Evolutionary conservation across 2,113 vertebrate genomes (phyloP).

Genomic region (Ictalurus punctatus): DNA sequence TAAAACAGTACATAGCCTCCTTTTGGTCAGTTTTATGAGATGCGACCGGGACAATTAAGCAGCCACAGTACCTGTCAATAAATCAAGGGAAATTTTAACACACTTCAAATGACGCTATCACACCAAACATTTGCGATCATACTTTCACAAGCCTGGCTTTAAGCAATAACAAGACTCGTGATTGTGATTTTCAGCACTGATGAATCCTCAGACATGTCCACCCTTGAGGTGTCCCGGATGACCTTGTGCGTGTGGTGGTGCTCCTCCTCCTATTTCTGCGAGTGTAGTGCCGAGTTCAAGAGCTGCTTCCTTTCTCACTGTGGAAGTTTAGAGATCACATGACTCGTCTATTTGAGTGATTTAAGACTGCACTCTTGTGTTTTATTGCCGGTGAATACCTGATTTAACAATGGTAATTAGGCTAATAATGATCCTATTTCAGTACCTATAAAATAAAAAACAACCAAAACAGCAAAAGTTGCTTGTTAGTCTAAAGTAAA

Average conservation of each 20-base stretch:
- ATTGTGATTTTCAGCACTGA: conserved; percentile 1
- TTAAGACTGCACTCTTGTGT: not conserved
- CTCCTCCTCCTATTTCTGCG: conserved; percentile 11
- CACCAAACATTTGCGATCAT: not conserved
- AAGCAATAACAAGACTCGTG: not conserved
- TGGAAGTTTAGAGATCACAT: not conserved
- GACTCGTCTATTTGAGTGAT: not conserved
- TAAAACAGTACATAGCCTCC: not conserved
- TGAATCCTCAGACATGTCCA: conserved; percentile 3
- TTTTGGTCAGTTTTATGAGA: not conserved
- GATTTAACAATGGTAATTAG: not conserved
- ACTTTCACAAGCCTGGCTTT: not conserved
- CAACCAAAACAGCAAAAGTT: not conserved
- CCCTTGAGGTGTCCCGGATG: conserved; percentile 33
- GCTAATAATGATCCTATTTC: not conserved
- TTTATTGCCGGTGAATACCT: not conserved
- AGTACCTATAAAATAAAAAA: not conserved
- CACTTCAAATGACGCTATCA: not conserved
- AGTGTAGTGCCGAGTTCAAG: conserved; percentile 10
- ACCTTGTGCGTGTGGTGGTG: conserved; percentile 32
- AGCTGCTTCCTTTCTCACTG: not conserved
- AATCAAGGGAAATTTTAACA: not conserved
- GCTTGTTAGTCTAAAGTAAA: not conserved
- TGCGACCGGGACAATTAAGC: no score
- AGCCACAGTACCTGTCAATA: not conserved